These are phyloP conservation scores for Amphimedon queenslandica DNA, from an alignment of 37 sponge, comb jelly and placozoan species.

Conservation along the genomic window DNA sequence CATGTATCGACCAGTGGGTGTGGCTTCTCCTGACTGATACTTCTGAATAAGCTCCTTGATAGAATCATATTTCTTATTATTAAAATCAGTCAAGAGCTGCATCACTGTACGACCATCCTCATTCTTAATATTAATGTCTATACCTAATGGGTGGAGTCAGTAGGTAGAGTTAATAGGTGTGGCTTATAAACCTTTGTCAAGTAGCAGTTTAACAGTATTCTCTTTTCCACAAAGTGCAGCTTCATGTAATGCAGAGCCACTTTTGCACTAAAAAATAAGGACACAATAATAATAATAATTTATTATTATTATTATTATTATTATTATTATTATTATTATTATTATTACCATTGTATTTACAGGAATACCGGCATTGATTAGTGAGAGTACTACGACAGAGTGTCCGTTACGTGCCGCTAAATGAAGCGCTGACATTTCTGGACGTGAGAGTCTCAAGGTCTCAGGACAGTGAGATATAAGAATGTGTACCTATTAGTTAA, in stretches of 20 bases:
- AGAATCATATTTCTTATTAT: conserved; percentile 13
- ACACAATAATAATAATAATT: no score
- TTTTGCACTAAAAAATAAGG: conserved; percentile 29
- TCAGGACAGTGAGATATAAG: conserved; percentile 56
- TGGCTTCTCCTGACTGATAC: not conserved
- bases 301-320: not conserved
- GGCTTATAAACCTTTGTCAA: conserved; percentile 39
- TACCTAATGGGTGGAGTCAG: conserved; percentile 5
- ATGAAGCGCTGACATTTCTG: conserved; percentile 60
- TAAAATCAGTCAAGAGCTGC: conserved; percentile 32
- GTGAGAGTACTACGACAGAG: conserved; percentile 49
- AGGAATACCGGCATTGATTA: conserved; percentile 62
- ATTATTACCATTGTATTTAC: conserved; percentile 63
- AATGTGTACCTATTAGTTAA: conserved; percentile 17
- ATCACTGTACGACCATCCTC: conserved; percentile 39
- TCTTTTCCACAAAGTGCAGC: conserved; percentile 68
- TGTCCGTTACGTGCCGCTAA: conserved; percentile 86
- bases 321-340: not conserved
- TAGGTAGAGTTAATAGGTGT: not conserved
- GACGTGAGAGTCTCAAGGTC: conserved; percentile 22
- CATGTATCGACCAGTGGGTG: not conserved
- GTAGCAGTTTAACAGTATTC: conserved; percentile 63
- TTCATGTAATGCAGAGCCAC: conserved; percentile 70
- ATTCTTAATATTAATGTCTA: conserved; percentile 38
- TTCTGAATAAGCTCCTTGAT: conserved; percentile 38